phyloP scores from a whole-genome alignment of 2,888 invertebrate species.

The Limenitis camilla region DNA sequence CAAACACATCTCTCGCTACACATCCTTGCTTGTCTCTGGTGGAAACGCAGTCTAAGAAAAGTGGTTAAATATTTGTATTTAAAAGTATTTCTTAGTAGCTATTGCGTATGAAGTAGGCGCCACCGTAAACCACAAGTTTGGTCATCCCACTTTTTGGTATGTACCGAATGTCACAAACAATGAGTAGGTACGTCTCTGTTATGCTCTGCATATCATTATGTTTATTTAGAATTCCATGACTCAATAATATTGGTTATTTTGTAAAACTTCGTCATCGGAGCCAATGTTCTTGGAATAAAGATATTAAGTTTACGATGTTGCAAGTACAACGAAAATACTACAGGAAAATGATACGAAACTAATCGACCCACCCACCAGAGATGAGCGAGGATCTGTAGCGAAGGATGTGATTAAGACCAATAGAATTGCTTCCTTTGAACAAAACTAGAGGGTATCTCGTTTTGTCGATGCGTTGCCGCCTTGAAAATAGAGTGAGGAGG shows the following conservation, averaged over 20 bases:
- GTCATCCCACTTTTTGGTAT: conserved; percentile 3
- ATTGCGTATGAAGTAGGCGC: background rate
- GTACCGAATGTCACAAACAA: conserved; percentile 3
- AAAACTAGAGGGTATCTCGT: no score
- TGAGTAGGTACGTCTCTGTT: conserved; percentile 8
- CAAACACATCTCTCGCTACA: no score
- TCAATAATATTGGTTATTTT: conserved; percentile 5
- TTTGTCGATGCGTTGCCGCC: no score
- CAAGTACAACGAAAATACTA: background rate
- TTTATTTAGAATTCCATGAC: conserved; percentile 24
- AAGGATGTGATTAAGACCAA: no score
- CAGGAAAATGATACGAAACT: no score
- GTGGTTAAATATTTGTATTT: no score
- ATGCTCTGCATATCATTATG: conserved; percentile 22
- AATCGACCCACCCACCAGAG: no score
- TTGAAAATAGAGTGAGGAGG: no score
- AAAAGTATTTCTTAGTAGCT: background rate
- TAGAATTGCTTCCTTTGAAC: no score
- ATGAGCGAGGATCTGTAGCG: no score
- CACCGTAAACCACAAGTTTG: conserved; percentile 8
- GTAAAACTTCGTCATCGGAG: conserved; percentile 17
- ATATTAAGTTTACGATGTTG: background rate
- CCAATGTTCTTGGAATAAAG: conserved; percentile 19
- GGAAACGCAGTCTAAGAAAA: no score
- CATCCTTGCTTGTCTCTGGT: no score